phyloP scores from a whole-genome alignment of 2,888 invertebrate genomes.

The Eilema sororculum region DNA sequence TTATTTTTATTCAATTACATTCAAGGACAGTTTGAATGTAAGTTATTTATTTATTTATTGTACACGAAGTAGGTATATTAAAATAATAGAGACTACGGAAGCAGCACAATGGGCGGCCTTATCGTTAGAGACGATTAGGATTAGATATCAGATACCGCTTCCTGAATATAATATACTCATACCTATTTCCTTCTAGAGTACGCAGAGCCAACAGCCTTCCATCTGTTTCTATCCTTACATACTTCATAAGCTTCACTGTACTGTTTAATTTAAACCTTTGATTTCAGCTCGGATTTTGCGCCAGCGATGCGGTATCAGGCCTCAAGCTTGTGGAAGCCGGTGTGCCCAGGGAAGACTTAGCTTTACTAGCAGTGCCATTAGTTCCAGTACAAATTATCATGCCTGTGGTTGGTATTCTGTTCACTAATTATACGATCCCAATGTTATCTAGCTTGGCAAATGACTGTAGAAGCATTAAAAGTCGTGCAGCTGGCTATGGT shows the following conservation, averaged over 20 bases:
- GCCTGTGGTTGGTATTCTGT: conserved; percentile 90
- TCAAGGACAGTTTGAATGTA: not conserved
- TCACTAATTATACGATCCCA: no score
- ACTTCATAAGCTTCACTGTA: not conserved
- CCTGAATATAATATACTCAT: not conserved
- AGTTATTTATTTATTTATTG: not conserved
- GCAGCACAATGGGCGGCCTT: not conserved
- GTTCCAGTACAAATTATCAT: conserved; percentile 97
- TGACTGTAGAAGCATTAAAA: no score
- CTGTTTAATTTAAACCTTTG: not conserved
- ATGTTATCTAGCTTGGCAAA: no score
- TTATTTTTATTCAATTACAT: not conserved
- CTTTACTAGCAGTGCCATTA: conserved; percentile 96
- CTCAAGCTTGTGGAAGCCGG: conserved; percentile 98
- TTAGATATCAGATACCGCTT: not conserved
- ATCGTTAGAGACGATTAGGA: not conserved
- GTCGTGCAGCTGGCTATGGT: no score
- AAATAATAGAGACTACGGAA: not conserved
- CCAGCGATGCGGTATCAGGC: conserved; percentile 97
- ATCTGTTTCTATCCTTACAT: not conserved
- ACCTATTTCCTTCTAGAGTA: no score
- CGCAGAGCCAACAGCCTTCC: no score
- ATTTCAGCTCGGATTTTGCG: conserved; percentile 96
- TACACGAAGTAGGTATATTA: no score
- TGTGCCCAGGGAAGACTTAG: conserved; percentile 97